Base-by-base conservation (phyloP, 2,113 vertebrate species). In the Podarcis muralis region DNA sequence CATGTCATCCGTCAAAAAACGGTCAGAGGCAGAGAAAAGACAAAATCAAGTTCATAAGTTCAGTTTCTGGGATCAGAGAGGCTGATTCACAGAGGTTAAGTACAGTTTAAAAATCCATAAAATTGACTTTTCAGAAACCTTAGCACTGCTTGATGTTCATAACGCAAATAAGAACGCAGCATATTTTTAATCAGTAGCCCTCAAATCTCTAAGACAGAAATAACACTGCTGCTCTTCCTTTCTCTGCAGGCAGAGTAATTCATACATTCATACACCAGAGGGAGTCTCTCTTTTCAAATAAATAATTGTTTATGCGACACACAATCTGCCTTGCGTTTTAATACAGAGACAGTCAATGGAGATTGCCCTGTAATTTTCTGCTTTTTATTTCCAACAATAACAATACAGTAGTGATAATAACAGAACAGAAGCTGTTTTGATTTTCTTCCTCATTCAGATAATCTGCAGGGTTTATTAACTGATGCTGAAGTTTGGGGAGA, bases 201-300 rank as follows among this genome's bases (percentile, higher is more conserved):
- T 83, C 16, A 53, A 62, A 65, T 15, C 25, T 62, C 48, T 18
- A 69, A 22, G 5, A n/a, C 27, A 48, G 85, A 81, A 59, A 87
- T 57, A 37, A 4, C 22, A 13, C 43, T n/a, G 48, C n/a, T 77
- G 23, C 35, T 76, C 76, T 76, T 88, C 30, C 30, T 77, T 78
- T 88, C 48, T 53, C 81, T 65, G 37, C 25, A 27, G 15, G 71
- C 20, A 71, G 23, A 88, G 72, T 77, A 83, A 88, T 88, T 88
- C 87, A 40, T 88, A 78, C 68, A 83, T 83, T 84, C 81, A 88
- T 78, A 88, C 87, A 84, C 87, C 78, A 88, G 87, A 78, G 87
- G 87, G 81, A 88, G 87, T 78, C 87, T 9, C 53, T 68, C 87
- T 83, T 88, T 88, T 88, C 62, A 76, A 88, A 40, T 68, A 83